Percentiles rank a stretch among this genome's conserved stretches.
These are phyloP conservation scores for Chalcis sispes DNA, from an alignment of 2,888 invertebrate genomes.

Conservation along the genomic window DNA sequence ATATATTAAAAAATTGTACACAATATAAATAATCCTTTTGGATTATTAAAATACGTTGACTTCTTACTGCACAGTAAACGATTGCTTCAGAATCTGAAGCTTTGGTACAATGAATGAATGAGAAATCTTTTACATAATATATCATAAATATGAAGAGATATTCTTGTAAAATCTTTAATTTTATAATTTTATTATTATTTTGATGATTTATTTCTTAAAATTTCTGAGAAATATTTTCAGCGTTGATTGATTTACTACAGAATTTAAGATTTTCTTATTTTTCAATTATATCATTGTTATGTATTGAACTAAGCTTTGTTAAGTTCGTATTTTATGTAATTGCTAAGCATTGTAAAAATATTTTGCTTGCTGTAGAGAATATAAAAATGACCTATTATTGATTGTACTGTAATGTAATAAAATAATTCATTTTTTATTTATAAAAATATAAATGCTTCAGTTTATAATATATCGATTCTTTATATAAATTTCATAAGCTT, in stretches of 20 bases:
- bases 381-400: constrained; percentile 12
- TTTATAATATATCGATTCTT: not conserved
- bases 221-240: not conserved
- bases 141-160: not conserved
- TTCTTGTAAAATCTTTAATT: constrained; percentile 1
- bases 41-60: constrained; percentile 1
- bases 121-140: constrained; percentile 12
- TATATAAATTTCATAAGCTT: not conserved
- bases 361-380: constrained; percentile 21
- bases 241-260: constrained; percentile 7
- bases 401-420: not conserved
- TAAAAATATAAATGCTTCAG: not conserved
- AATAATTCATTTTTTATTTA: not conserved
- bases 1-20: too few relatives aligned
- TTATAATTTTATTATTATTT: not conserved
- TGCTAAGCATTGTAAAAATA: constrained; percentile 22
- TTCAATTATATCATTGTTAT: constrained; percentile 42
- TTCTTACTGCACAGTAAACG: constrained; percentile 18
- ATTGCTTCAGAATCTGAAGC: constrained; percentile 3
- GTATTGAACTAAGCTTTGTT: constrained; percentile 43
- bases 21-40: too few relatives aligned
- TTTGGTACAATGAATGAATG: constrained; percentile 5
- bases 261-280: constrained; percentile 15
- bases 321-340: not conserved
- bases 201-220: not conserved